Conservation (phyloP, 2,113 vertebrate genomes). For the Sorex araneus region DNA sequence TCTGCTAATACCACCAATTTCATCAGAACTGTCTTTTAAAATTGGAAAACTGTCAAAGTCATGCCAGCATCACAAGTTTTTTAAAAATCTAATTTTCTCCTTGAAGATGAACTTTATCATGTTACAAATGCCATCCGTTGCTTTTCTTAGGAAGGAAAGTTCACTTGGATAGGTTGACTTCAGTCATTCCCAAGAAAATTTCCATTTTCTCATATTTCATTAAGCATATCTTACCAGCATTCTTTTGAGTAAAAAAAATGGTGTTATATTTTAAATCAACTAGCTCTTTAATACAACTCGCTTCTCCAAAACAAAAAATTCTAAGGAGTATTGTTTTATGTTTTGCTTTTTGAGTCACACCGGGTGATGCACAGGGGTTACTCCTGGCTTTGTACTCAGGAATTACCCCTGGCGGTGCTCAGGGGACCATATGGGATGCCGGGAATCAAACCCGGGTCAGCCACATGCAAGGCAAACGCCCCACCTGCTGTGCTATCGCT, state of each 20-base stretch:
- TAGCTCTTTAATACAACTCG: background rate
- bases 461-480: too few relatives aligned
- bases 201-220: background rate
- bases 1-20: constrained; percentile 44
- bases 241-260: constrained; percentile 2
- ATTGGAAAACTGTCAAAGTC: background rate
- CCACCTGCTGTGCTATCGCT: too few relatives aligned
- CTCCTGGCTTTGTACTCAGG: too few relatives aligned
- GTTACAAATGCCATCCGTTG: background rate
- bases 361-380: too few relatives aligned
- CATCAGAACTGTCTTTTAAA: constrained; percentile 50
- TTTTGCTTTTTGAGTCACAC: too few relatives aligned
- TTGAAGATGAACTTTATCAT: constrained; percentile 2
- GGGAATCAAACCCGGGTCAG: too few relatives aligned
- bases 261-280: background rate
- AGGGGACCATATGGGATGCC: too few relatives aligned
- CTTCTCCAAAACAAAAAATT: constrained; percentile 31
- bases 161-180: background rate
- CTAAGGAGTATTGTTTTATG: background rate
- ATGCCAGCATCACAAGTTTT: background rate
- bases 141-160: constrained; percentile 6
- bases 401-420: too few relatives aligned
- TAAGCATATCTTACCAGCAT: background rate
- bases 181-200: constrained; percentile 35
- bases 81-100: constrained; percentile 42